phyloP scores from a whole-genome alignment of 1,140 invertebrate species.

The Oreohelix idahoensis region DNA sequence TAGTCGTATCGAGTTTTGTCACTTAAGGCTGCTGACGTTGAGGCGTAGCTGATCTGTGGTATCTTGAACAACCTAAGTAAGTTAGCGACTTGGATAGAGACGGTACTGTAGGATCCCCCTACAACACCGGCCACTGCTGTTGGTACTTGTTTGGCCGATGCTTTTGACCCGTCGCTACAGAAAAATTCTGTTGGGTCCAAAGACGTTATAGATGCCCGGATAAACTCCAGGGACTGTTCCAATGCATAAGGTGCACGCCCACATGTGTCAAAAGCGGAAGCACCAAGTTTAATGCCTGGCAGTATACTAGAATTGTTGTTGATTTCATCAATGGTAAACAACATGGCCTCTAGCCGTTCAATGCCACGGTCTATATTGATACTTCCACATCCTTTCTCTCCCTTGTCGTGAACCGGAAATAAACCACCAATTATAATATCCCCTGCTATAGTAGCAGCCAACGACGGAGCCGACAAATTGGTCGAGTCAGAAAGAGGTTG shows the following conservation, averaged over 20 bases:
- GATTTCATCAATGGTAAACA: slow-evolving; percentile 85
- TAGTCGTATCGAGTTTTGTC: slow-evolving; percentile 79
- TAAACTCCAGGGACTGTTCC: slow-evolving; percentile 86
- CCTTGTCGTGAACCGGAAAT: slow-evolving; percentile 81
- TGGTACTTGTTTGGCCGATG: slow-evolving; percentile 55
- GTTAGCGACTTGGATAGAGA: slow-evolving; percentile 83
- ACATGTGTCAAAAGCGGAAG: slow-evolving; percentile 86
- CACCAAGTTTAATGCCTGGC: slow-evolving; percentile 80
- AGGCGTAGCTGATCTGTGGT: slow-evolving; percentile 84
- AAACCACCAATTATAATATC: slow-evolving; percentile 84
- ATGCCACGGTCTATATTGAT: slow-evolving; percentile 84
- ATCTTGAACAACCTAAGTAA: slow-evolving; percentile 81
- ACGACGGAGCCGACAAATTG: slow-evolving; percentile 10
- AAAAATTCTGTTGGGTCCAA: slow-evolving; percentile 66
- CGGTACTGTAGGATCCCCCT: slow-evolving; percentile 76
- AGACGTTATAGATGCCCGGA: slow-evolving; percentile 74
- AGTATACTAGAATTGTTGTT: slow-evolving; percentile 77
- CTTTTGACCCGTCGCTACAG: slow-evolving; percentile 67
- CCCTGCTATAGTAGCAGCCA: slow-evolving; percentile 72
- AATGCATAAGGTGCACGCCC: slow-evolving; percentile 85
- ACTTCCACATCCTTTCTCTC: slow-evolving; percentile 76
- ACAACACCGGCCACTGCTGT: slow-evolving; percentile 67
- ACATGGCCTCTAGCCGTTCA: slow-evolving; percentile 86
- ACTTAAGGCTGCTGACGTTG: slow-evolving; percentile 81
- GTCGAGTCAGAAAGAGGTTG: background rate